phyloP scores from a whole-genome alignment of 2,113 vertebrate species.

The Crotalus tigris region DNA sequence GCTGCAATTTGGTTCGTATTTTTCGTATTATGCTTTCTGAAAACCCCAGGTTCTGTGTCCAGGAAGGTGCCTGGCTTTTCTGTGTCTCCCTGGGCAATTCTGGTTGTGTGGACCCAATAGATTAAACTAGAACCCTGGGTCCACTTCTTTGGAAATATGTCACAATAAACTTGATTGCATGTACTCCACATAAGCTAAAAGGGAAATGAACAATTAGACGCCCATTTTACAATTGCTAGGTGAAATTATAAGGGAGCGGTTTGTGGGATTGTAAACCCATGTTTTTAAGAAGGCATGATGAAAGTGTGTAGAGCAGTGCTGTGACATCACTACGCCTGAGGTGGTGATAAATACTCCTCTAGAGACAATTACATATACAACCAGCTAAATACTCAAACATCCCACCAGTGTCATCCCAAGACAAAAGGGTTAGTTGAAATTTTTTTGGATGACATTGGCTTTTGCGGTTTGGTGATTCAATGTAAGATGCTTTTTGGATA shows the following conservation, averaged over 20 bases:
- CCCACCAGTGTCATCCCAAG: fast-evolving
- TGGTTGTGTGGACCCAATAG: background rate
- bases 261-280: background rate
- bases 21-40: background rate
- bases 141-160: background rate
- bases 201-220: background rate
- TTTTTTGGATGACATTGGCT: fast-evolving
- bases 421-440: fast-evolving
- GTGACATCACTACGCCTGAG: background rate
- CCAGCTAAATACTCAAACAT: background rate
- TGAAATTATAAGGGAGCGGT: background rate
- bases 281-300: background rate
- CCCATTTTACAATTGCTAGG: background rate
- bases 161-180: background rate
- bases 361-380: background rate
- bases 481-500: fast-evolving
- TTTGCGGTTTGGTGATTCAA: fast-evolving
- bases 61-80: background rate
- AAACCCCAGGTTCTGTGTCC: background rate
- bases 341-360: background rate
- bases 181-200: background rate
- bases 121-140: background rate
- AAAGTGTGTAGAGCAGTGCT: background rate
- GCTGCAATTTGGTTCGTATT: background rate
- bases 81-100: background rate